phyloP scores from a whole-genome alignment of 1,140 invertebrate species.

The Drosophila lowei region DNA sequence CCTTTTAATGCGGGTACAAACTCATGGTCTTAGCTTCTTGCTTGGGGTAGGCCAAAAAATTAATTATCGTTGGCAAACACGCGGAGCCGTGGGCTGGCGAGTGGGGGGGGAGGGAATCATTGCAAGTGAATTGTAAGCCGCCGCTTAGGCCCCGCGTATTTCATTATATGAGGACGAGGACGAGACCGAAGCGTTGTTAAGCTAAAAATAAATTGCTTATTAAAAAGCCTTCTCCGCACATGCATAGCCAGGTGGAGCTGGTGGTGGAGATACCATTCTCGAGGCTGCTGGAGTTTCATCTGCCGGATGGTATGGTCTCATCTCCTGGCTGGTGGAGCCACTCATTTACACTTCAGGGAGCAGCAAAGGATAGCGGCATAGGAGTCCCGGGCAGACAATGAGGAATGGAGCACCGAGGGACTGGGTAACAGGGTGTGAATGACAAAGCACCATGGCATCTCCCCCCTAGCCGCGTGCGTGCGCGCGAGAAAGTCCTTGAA shows the following conservation, averaged over 20 bases:
- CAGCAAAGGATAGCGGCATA: conserved; percentile 51
- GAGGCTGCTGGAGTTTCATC: not conserved
- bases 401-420: conserved; percentile 23
- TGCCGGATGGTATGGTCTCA: no score
- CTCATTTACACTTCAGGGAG: conserved; percentile 76
- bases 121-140: conserved; percentile 59
- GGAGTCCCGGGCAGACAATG: conserved; percentile 51
- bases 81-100: conserved; percentile 3
- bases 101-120: conserved; percentile 35
- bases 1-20: conserved; percentile 73
- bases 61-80: conserved; percentile 75
- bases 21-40: conserved; percentile 52
- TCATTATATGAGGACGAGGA: conserved; percentile 57
- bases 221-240: conserved; percentile 64
- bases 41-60: conserved; percentile 61
- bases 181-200: conserved; percentile 63
- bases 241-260: conserved; percentile 20
- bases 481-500: conserved; percentile 67
- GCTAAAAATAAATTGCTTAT: conserved; percentile 81
- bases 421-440: conserved; percentile 38
- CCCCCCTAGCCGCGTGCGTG: conserved; percentile 5
- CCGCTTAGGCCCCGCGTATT: conserved; percentile 58
- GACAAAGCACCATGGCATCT: conserved; percentile 59
- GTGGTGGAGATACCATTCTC: not conserved
- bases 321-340: conserved; percentile 32